phyloP scores from a whole-genome alignment of 2,113 vertebrate species.

The Dromas ardeola region DNA sequence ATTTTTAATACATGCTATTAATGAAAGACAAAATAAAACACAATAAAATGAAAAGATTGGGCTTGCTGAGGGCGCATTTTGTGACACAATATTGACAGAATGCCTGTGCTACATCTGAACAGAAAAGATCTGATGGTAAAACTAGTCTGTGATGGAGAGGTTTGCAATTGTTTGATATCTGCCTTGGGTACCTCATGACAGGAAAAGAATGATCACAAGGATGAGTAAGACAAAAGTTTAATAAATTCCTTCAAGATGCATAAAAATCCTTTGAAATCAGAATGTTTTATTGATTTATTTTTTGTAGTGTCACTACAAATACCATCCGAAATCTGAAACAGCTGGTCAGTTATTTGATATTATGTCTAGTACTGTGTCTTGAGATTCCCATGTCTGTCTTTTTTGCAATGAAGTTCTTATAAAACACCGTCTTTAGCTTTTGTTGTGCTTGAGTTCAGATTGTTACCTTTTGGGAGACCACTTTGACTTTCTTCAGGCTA shows the following conservation, averaged over 20 bases:
- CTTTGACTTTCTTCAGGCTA: background rate
- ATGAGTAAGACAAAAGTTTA: background rate
- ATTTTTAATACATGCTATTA: background rate
- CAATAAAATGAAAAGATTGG: background rate
- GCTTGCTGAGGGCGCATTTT: background rate
- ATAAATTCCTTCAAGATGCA: background rate
- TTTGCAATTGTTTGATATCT: background rate
- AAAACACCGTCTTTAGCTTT: background rate
- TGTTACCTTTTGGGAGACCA: background rate
- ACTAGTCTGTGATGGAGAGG: background rate
- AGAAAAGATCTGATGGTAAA: background rate
- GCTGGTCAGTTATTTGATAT: background rate
- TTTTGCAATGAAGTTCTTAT: background rate
- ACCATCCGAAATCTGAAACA: background rate
- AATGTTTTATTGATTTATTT: slow-evolving; percentile 9
- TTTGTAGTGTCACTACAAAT: background rate
- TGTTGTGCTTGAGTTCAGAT: background rate
- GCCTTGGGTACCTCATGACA: background rate
- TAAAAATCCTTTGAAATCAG: background rate
- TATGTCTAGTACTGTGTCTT: background rate
- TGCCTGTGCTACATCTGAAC: background rate
- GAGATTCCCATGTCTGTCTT: background rate
- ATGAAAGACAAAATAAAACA: background rate
- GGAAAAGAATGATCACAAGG: background rate
- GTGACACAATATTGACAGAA: background rate